Base-by-base conservation (phyloP, 1,140 invertebrate genomes). In the Drosophila tristis region DNA sequence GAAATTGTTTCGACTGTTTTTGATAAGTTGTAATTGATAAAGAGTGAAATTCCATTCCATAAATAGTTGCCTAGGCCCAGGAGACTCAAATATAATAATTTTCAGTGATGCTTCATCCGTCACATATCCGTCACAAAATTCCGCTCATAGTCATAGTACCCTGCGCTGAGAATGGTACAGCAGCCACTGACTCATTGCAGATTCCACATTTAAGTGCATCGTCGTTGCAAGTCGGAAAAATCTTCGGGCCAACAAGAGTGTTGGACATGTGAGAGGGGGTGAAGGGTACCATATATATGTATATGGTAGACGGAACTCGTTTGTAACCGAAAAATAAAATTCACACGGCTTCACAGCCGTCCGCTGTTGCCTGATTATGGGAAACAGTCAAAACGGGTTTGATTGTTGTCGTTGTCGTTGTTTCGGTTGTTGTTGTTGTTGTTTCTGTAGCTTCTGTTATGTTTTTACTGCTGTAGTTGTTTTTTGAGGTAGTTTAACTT, bases 331-430 rank as follows among this genome's bases (percentile, higher is more conserved):
- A 74, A 31, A 43, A 68, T 56, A 48, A 77, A 87, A 89, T 89
- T 89, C 84, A 84, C 84, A 89, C 84, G 67, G 55, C 61, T 45
- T 13, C 11, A 13, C 35, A 39, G 0, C 35, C 11, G 35, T 13
- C 76, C 45, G 74, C 54, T 35, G 60, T 47, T 39, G 43, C 53
- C 53, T 71, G 54, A 64, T 78, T 85, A 85, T 84, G 80, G 80
- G 80, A 84, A 84, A 56, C 73, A 63, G 59, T 84, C 81, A 84
- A 84, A 84, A 84, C 80, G 39, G 76, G 78, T 87, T 78, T 62
- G 49, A 67, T 87, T 80, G 57, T 74, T 65, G 51, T 57, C 62
- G 42, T 35, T 60, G 56, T 65, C 62, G 42, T 35, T 60, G 56
- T 65, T 62, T 44, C 48, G 59, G 35, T 64, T 48, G 56, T 65